Percentiles rank a stretch among this genome's conserved stretches.
phyloP scores from a whole-genome alignment of 2,113 vertebrate genomes.

The Halichoeres trimaculatus region DNA sequence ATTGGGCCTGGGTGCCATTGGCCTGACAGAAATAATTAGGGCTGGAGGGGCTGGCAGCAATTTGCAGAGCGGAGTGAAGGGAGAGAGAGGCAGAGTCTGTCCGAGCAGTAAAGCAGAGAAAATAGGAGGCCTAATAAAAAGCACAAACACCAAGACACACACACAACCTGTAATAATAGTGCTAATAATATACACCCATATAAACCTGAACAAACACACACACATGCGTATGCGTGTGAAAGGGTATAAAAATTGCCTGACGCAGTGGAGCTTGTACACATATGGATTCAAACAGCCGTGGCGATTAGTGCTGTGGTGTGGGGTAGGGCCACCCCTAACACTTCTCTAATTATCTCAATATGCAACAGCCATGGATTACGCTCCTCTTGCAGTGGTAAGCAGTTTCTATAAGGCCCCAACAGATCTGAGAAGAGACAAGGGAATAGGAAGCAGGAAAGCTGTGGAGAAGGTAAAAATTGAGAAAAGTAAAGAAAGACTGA shows the following conservation, averaged over 20 bases:
- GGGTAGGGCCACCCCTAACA: slow-evolving; percentile 59
- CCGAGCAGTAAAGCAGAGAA: slow-evolving; percentile 71
- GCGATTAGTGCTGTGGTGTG: slow-evolving; percentile 57
- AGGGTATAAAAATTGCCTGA: slow-evolving; percentile 46
- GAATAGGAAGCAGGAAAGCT: slow-evolving; percentile 13
- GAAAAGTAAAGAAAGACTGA: background rate
- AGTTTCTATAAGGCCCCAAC: slow-evolving; percentile 61
- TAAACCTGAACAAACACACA: slow-evolving; percentile 27
- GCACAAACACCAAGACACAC: slow-evolving; percentile 66
- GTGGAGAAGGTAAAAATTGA: slow-evolving; percentile 27
- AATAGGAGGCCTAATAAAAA: slow-evolving; percentile 70
- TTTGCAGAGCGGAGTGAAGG: slow-evolving; percentile 67
- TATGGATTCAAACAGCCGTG: slow-evolving; percentile 33
- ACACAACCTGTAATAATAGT: slow-evolving; percentile 52
- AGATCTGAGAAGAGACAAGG: slow-evolving; percentile 48
- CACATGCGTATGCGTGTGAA: slow-evolving; percentile 34
- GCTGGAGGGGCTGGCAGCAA: slow-evolving; percentile 76
- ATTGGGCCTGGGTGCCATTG: slow-evolving; percentile 76
- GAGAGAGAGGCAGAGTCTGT: slow-evolving; percentile 63
- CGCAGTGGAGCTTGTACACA: slow-evolving; percentile 43
- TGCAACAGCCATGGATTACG: slow-evolving; percentile 71
- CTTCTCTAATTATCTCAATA: slow-evolving; percentile 73
- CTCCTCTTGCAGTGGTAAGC: slow-evolving; percentile 67
- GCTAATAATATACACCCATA: slow-evolving; percentile 57
- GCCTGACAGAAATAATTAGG: slow-evolving; percentile 81